A percentile compares a stretch with the other conserved stretches of the same genome.
These are phyloP conservation scores for Ricordea florida DNA, from an alignment of 92 coral and sea anemone genomes.

Conservation along the genomic window DNA sequence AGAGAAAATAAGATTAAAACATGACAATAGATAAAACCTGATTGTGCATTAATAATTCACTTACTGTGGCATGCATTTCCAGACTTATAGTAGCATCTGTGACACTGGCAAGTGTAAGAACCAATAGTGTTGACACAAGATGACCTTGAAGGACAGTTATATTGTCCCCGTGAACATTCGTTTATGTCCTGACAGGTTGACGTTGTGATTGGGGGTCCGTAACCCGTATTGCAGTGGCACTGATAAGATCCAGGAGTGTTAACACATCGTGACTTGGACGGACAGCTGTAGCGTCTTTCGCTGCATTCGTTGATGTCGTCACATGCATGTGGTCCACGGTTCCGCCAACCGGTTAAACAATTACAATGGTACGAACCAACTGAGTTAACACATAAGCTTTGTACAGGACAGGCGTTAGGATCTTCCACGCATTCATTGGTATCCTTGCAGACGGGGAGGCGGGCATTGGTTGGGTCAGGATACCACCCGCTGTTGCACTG, in stretches of 20 bases:
- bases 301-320: slow-evolving; percentile 47
- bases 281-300: slow-evolving; percentile 26
- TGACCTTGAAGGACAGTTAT: slow-evolving; percentile 17
- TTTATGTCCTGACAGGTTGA: slow-evolving; percentile 23
- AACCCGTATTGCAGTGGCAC: slow-evolving; percentile 43
- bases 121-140: slow-evolving; percentile 60
- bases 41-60: too few species aligned
- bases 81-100: slow-evolving; percentile 61
- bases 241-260: slow-evolving; percentile 42
- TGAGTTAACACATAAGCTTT: slow-evolving; percentile 41
- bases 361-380: slow-evolving; percentile 54
- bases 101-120: slow-evolving; percentile 59
- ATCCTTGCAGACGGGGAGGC: slow-evolving; percentile 41
- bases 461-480: slow-evolving; percentile 51
- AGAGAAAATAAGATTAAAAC: too few species aligned
- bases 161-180: slow-evolving; percentile 24
- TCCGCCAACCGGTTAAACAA: slow-evolving; percentile 48
- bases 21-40: too few species aligned
- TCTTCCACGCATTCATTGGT: slow-evolving; percentile 44
- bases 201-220: background rate
- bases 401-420: slow-evolving; percentile 53
- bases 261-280: slow-evolving; percentile 24
- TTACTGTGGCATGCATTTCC: slow-evolving; percentile 37
- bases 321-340: slow-evolving; percentile 42
- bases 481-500: slow-evolving; percentile 75